Evolutionary conservation across 2,888 invertebrate genomes (phyloP), one percentile per base, ranked within the genome.

Genomic region (Argyra leucocephala): DNA sequence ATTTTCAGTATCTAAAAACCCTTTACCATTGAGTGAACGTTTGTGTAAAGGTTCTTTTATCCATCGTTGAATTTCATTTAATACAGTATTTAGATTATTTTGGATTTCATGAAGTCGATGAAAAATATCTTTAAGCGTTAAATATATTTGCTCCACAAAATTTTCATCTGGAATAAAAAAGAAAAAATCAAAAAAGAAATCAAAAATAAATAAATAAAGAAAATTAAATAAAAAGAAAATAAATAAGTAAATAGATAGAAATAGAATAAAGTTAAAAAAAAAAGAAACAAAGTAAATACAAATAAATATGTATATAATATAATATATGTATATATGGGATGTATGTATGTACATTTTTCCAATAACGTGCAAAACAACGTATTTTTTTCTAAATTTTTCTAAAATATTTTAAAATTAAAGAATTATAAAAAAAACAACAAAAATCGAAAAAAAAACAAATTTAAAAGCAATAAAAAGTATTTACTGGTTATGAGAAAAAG

Each of bases 11-110:
- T 78, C 77, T 22, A 79, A 69, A 22, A 76, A 67, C 68, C 75
- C 76, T 36, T 74, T 74, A 0, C 75, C 75, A 37, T 74, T 76
- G 3, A 72, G 69, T 73, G 86, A 89, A n/a, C 95, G 81, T 74
- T 88, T 86, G 75, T 90, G 89, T 57, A 96, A 79, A 0, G 94
- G 91, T 61, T 82, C 76, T 68, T 84, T 82, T 12, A 88, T 88
- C 92, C 94, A 95, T 0, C 81, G 81, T 0, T 83, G 82, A 59
- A 90, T 85, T 67, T 83, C 82, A 3, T 77, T 73, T 9, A 86
- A 73, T 0, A 89, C 83, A 2, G 78, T 76, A 31, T 81, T 80
- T 61, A 90, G 80, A 73, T 91, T 90, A n/a, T 79, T 80, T 72
- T 90, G 89, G 3, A 75, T 68, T 23, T 71, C 71, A 58, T 70